phyloP scores from a whole-genome alignment of 2,888 invertebrate genomes.

The Brenthis ino region DNA sequence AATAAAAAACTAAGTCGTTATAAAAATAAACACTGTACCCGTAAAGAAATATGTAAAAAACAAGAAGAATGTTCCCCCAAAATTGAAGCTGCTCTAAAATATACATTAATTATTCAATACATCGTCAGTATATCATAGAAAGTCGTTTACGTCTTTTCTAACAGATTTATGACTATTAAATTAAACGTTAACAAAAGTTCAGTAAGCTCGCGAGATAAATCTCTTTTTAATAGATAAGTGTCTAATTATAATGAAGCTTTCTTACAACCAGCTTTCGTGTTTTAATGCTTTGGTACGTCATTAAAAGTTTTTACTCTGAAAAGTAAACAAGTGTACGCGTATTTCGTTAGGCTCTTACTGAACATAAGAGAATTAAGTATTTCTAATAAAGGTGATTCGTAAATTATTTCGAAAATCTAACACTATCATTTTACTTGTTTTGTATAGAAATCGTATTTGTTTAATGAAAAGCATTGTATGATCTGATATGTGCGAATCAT shows the following conservation, averaged over 20 bases:
- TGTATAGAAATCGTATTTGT: no score
- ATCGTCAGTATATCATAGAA: conserved; percentile 16
- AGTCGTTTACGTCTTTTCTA: conserved; percentile 13
- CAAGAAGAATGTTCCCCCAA: neutral
- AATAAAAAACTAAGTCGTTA: no score
- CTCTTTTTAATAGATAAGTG: conserved; percentile 17
- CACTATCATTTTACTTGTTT: no score
- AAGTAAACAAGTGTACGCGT: no score
- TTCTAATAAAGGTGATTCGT: no score
- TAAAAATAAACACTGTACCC: no score
- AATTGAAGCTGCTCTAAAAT: neutral
- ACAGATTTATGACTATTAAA: conserved; percentile 19
- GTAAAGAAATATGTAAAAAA: no score
- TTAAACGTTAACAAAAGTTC: conserved; percentile 13
- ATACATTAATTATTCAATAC: conserved; percentile 6
- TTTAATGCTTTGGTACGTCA: neutral
- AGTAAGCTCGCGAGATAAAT: conserved; percentile 4
- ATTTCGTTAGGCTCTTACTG: no score
- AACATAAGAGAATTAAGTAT: no score
- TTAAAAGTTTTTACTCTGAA: neutral
- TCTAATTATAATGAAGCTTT: neutral
- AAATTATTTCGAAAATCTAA: no score
- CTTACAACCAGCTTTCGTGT: neutral
- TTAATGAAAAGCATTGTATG: no score
- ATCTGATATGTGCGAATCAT: no score